Percentiles rank a stretch among this genome's conserved stretches.
Evolutionary conservation across 2,888 invertebrate species (phyloP).

Genomic region (Cataglyphis rosenhaueri): DNA sequence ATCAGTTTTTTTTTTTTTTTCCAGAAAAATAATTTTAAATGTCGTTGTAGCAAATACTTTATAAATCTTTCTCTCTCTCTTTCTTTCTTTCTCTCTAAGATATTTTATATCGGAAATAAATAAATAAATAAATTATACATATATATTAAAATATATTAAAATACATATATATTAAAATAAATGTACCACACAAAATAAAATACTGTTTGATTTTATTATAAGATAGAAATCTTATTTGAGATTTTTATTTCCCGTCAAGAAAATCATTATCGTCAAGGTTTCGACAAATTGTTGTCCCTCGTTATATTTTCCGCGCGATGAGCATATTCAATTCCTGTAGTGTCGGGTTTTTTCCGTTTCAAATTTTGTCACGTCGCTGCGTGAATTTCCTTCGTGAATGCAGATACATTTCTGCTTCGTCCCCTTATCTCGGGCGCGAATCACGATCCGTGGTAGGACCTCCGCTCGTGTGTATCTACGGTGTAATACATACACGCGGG

Average conservation of each 20-base stretch:
- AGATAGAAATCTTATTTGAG: neutral
- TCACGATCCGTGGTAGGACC: slow-evolving; percentile 48
- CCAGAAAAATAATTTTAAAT: neutral
- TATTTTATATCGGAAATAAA: neutral
- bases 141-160: no score
- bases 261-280: neutral
- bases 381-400: neutral
- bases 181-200: neutral
- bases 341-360: neutral
- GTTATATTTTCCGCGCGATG: neutral
- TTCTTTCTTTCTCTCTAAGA: neutral
- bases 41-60: neutral
- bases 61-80: neutral
- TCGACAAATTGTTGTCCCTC: neutral
- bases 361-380: slow-evolving; percentile 14
- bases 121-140: no score
- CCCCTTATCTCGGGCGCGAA: slow-evolving; percentile 48
- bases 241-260: neutral
- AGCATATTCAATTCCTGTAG: neutral
- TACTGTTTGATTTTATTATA: neutral
- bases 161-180: neutral
- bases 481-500: slow-evolving; percentile 56
- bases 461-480: slow-evolving; percentile 45
- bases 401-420: slow-evolving; percentile 18
- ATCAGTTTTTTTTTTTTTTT: neutral